Evolutionary conservation across 2,797 vertebrate genomes (phyloP), one percentile per base, ranked within the genome.

Genomic region (Eulemur rubriventer): DNA sequence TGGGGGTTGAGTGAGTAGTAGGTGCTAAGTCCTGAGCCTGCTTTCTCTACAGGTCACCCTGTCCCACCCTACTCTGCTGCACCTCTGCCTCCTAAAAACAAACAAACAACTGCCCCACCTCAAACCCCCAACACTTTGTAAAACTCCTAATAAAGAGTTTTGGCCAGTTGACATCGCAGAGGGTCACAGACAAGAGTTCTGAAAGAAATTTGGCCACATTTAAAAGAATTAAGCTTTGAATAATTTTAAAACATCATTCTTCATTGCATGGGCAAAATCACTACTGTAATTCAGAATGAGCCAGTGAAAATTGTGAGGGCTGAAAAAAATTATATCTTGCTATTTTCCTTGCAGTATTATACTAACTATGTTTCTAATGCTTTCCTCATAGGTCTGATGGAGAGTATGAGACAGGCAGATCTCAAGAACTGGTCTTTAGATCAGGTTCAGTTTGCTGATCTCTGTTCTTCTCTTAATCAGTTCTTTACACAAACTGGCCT

Each of bases 401-500:
- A 99, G 98, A 99, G 99, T 97, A 99, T 99, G 99, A 99, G 99
- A 97, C 99, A 99, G 98, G 99, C 99, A 6, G 99, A 99, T 98
- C 98, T 99, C 97, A 99, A 99, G 99, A 99, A 99, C 97, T 99
- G 99, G 99, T 99, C 99, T 95, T 98, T 99, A 97, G 99, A 99
- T 98, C 99, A 99, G 93, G 99, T 99, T 97, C 99, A 99, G 97
- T 99, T 99, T 65, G 99, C 99, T 65, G 99, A 99, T 98, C 99
- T 99, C 95, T 99, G 99, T 98, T 99, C 99, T 89, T 99, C 99
- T 96, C 99, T 99, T 98, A 99, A 99, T 98, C 99, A 99, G 94
- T 99, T 99, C 97, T 99, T 99, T 97, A 98, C 99, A 97, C 99
- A 99, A 97, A 99, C 99, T 61, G 99, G 99, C 83, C 99, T 99